Base-by-base conservation (phyloP, 2,888 invertebrate genomes). In the Thereva unica region DNA sequence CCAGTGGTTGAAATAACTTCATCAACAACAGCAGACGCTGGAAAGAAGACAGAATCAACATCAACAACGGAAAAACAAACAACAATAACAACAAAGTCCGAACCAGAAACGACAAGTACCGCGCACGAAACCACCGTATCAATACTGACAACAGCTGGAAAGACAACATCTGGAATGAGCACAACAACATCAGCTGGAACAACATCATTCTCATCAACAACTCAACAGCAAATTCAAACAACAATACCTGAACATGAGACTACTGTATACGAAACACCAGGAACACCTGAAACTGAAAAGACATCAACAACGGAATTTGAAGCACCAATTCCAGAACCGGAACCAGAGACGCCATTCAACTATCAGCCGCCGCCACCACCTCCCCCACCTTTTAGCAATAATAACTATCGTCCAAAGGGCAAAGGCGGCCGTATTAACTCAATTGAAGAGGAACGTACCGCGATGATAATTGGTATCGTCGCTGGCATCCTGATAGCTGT, bases 401-500 rank as follows among this genome's bases (percentile, higher is more conserved):
- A 78, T 68, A 78, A 76, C 70, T 77, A 79, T 68, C 75, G 76
- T 6, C 57, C 57, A 52, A 59, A 57, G 44, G 53, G 59, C 38
- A 78, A 77, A 65, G 78, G 82, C 68, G 83, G 85, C 68, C 78
- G 86, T 69, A 86, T 87, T 71, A 87, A 84, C 68, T 87, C 89
- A 8, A 88, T 89, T 74, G 87, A 88, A 63, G 88, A 89, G 42
- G 89, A 89, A 75, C 87, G 87, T 75, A 87, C 88, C 0, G 90
- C 91, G 4, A 83, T 93, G 75, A 89, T 93, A 67, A 91, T 93
- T 67, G 91, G 92, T 71, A 93, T 97, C 72, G 93, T 95, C 68
- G 95, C 95, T 3, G 94, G 93, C 53, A 92, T 93, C 45, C 83
- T 95, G 70, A 95, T 97, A 76, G 93, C 93, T 41, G 91, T 95